Evolutionary conservation across 1,140 invertebrate species (phyloP).

Genomic region (Oedothorax gibbosus): DNA sequence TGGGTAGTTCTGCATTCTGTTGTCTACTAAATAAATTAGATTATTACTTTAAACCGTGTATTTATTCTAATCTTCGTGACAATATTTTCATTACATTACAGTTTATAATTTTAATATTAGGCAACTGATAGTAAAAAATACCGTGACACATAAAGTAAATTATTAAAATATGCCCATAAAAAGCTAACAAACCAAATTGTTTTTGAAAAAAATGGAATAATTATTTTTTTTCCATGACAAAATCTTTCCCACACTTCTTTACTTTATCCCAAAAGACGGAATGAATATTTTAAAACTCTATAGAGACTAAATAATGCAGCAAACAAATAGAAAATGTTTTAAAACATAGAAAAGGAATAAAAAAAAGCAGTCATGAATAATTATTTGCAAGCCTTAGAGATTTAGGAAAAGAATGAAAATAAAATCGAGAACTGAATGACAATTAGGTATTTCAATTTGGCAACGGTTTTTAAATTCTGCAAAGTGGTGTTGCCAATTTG

Average conservation of each 20-base stretch:
- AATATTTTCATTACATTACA: too few species aligned
- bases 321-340: neutral
- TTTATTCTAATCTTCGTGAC: too few species aligned
- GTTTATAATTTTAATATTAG: too few species aligned
- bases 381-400: neutral
- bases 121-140: too few species aligned
- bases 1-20: too few species aligned
- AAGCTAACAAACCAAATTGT: neutral
- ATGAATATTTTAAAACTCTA: slow-evolving; percentile 6
- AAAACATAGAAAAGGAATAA: neutral
- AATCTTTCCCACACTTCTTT: too few species aligned
- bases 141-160: too few species aligned
- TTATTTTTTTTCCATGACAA: too few species aligned
- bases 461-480: neutral
- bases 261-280: neutral
- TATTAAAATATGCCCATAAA: neutral
- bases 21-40: too few species aligned
- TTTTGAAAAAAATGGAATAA: neutral
- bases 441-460: slow-evolving; percentile 2
- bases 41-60: too few species aligned
- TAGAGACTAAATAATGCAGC: neutral
- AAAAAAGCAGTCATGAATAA: neutral
- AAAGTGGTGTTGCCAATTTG: too few species aligned
- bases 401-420: neutral
- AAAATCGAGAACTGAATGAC: slow-evolving; percentile 5